These are phyloP conservation scores for Fragum whitleyi DNA, from an alignment of 2,888 invertebrate genomes.

Conservation along the genomic window DNA sequence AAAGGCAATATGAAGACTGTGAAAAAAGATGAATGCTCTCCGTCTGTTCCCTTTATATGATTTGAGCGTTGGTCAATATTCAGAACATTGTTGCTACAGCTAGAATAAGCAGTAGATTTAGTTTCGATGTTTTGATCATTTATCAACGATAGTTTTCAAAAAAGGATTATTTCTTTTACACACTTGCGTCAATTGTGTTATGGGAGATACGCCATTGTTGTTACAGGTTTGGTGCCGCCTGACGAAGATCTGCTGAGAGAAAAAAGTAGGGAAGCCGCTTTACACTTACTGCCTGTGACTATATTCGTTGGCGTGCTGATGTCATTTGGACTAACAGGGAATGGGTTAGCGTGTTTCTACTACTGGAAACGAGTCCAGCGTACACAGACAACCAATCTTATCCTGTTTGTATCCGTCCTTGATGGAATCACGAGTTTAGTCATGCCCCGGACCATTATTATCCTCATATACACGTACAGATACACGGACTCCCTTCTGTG, in stretches of 20 bases:
- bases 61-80: too few species aligned
- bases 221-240: not conserved
- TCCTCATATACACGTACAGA: not conserved
- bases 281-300: not conserved
- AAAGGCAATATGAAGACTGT: too few species aligned
- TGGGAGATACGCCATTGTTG: too few species aligned
- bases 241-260: not conserved
- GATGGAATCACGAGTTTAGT: constrained; percentile 7
- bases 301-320: constrained; percentile 8
- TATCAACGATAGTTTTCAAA: too few species aligned
- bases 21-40: too few species aligned
- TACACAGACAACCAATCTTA: constrained; percentile 7
- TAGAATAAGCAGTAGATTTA: too few species aligned
- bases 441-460: not conserved
- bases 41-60: too few species aligned
- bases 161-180: too few species aligned
- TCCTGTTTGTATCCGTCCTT: constrained; percentile 2
- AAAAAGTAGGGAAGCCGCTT: not conserved
- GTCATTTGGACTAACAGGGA: not conserved
- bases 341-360: constrained; percentile 5
- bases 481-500: not conserved
- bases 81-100: too few species aligned
- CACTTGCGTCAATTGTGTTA: too few species aligned
- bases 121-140: too few species aligned
- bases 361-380: not conserved